Evolutionary conservation across 2,888 invertebrate species (phyloP).

Genomic region (Notocelia uddmanniana): DNA sequence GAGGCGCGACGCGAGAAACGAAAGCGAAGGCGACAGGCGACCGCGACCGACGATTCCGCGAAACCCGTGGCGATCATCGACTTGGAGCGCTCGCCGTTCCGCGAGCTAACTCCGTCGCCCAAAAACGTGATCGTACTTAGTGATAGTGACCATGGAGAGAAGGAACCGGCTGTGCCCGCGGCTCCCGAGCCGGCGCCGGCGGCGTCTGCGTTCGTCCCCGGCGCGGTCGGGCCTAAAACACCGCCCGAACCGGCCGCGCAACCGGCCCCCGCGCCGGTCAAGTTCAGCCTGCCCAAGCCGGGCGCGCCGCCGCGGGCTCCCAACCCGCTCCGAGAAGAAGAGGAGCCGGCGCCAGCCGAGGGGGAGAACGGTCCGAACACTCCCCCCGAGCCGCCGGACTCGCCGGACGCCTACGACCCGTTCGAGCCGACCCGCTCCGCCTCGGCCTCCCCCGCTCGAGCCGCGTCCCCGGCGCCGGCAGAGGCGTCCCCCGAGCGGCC

Average conservation of each 20-base stretch:
- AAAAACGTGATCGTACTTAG: slow-evolving; percentile 93
- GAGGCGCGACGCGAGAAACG: slow-evolving; percentile 45
- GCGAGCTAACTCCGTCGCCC: slow-evolving; percentile 92
- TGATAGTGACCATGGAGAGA: slow-evolving; percentile 90
- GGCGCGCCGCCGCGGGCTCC: slow-evolving; percentile 84
- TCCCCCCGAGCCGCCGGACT: slow-evolving; percentile 80
- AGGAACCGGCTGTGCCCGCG: slow-evolving; percentile 62
- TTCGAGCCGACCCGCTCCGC: slow-evolving; percentile 95
- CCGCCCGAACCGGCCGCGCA: slow-evolving; percentile 50
- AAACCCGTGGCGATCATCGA: slow-evolving; percentile 95
- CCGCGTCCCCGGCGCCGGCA: slow-evolving; percentile 48
- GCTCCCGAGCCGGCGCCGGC: slow-evolving; percentile 64
- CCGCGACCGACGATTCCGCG: slow-evolving; percentile 48
- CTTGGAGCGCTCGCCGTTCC: slow-evolving; percentile 93
- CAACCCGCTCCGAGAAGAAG: slow-evolving; percentile 90
- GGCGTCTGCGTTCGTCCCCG: slow-evolving; percentile 51
- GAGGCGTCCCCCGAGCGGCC: slow-evolving; percentile 56
- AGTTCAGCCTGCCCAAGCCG: slow-evolving; percentile 48
- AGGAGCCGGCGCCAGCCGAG: slow-evolving; percentile 86
- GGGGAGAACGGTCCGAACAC: slow-evolving; percentile 79
- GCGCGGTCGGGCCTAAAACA: slow-evolving; percentile 47
- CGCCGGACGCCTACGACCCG: slow-evolving; percentile 95
- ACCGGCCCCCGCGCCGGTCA: slow-evolving; percentile 45
- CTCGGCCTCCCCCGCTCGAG: slow-evolving; percentile 86
- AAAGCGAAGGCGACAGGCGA: slow-evolving; percentile 51